phyloP scores from a whole-genome alignment of 2,797 vertebrate genomes.

The Trachops cirrhosus region DNA sequence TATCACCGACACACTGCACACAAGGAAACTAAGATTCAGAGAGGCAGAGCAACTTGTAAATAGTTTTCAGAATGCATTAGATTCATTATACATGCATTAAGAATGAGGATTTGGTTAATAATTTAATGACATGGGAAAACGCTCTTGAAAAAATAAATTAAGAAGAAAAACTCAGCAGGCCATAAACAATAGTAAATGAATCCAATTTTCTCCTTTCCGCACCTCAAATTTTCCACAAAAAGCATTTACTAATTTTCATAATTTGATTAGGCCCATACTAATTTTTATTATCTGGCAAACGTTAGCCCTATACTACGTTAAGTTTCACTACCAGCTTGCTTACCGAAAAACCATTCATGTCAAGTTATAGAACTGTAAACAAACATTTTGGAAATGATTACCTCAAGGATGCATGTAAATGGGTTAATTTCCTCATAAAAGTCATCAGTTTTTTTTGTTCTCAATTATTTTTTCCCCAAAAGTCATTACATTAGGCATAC shows the following conservation, averaged over 20 bases:
- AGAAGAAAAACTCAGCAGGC: neutral
- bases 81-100: neutral
- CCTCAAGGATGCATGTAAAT: neutral
- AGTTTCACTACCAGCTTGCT: neutral
- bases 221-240: slow-evolving; percentile 12
- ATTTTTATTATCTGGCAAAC: slow-evolving; percentile 15
- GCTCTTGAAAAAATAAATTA: neutral
- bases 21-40: neutral
- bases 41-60: neutral
- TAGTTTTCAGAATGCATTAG: neutral
- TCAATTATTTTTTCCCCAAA: neutral
- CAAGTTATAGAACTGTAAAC: neutral
- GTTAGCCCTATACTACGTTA: neutral
- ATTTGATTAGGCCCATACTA: neutral
- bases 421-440: neutral
- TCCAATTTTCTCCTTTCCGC: neutral
- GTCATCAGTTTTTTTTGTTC: neutral
- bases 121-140: neutral
- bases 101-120: neutral
- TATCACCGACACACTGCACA: neutral
- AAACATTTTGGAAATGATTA: neutral
- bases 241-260: neutral
- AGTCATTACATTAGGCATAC: neutral
- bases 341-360: neutral
- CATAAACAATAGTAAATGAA: neutral